Evolutionary conservation across 2,888 invertebrate genomes (phyloP).

Genomic region (Siphlonurus alternatus): DNA sequence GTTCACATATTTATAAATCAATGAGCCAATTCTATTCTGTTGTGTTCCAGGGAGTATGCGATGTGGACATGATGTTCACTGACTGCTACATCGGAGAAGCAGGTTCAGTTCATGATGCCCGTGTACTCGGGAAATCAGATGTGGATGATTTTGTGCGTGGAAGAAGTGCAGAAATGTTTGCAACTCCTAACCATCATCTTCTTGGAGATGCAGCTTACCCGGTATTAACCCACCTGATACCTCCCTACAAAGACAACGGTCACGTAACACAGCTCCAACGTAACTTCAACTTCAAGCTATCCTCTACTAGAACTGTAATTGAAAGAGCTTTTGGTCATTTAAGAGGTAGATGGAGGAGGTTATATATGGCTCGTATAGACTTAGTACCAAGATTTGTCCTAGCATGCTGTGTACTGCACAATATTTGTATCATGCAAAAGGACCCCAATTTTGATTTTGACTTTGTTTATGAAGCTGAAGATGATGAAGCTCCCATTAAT

Average conservation of each 20-base stretch:
- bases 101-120: background rate
- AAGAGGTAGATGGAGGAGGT: background rate
- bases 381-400: background rate
- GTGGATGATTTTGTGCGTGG: background rate
- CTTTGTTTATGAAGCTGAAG: background rate
- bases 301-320: background rate
- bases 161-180: background rate
- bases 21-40: background rate
- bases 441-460: background rate
- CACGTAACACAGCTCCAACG: background rate
- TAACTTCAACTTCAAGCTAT: background rate
- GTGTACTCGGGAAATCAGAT: background rate
- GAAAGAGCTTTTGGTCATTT: background rate
- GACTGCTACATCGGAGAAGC: background rate
- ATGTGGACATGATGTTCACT: background rate
- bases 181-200: background rate
- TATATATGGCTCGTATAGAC: background rate
- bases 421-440: background rate
- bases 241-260: background rate
- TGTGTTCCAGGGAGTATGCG: background rate
- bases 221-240: background rate
- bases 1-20: too few relatives aligned
- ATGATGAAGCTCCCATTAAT: too few relatives aligned
- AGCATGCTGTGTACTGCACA: background rate
- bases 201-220: background rate